A percentile compares a stretch with the other conserved stretches of the same genome.
These are phyloP conservation scores for Brenthis ino DNA, from an alignment of 2,888 invertebrate species.

Conservation along the genomic window DNA sequence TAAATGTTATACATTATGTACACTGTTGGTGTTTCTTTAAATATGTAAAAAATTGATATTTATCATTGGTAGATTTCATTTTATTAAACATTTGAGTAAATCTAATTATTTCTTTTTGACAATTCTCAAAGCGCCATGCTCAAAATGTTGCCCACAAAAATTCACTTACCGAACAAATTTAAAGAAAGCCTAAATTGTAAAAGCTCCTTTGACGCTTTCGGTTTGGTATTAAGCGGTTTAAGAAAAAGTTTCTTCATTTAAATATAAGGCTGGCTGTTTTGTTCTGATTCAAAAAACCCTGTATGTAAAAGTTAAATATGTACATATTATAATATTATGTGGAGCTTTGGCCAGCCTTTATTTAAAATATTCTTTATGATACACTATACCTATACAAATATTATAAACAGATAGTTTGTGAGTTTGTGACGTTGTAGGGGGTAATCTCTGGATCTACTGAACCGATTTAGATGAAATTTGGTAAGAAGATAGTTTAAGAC, in stretches of 20 bases:
- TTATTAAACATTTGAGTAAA: neutral
- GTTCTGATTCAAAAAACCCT: constrained; percentile 1
- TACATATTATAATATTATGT: neutral
- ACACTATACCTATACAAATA: too few relatives aligned
- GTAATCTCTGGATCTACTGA: too few relatives aligned
- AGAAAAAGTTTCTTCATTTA: constrained; percentile 16
- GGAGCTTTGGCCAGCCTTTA: too few relatives aligned
- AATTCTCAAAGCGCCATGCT: constrained; percentile 10
- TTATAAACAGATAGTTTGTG: too few relatives aligned
- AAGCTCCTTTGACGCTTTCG: constrained; percentile 18
- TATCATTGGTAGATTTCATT: too few relatives aligned
- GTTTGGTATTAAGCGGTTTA: constrained; percentile 14
- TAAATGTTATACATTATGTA: too few relatives aligned
- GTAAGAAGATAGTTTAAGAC: too few relatives aligned
- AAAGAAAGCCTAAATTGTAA: constrained; percentile 14
- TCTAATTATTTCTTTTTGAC: constrained; percentile 11
- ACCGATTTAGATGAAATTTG: too few relatives aligned
- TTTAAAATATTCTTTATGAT: too few relatives aligned
- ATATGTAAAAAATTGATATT: too few relatives aligned
- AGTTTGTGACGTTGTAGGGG: too few relatives aligned
- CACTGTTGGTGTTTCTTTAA: too few relatives aligned
- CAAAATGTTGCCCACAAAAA: constrained; percentile 9
- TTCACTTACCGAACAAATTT: constrained; percentile 13
- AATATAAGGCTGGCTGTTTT: constrained; percentile 3
- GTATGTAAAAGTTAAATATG: constrained; percentile 1